Conservation (phyloP, 2,797 vertebrate genomes). For the Coreius guichenoti region DNA sequence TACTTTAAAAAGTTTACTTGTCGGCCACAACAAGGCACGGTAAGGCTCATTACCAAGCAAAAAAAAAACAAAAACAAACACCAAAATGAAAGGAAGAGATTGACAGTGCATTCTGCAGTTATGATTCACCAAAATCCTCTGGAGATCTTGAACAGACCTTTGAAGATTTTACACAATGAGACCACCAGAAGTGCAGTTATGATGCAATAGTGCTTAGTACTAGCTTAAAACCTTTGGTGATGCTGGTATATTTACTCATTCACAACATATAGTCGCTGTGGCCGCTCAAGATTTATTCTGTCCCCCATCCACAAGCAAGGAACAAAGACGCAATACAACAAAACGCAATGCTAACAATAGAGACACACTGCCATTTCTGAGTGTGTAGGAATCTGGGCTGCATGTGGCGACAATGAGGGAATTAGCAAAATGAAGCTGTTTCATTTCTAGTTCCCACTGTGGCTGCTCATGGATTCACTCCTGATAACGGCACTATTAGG, state of each 20-base stretch:
- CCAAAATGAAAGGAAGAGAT: neutral
- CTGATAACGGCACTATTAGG: conserved; percentile 44
- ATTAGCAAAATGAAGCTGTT: conserved; percentile 43
- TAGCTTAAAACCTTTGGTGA: neutral
- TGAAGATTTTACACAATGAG: neutral
- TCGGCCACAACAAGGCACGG: neutral
- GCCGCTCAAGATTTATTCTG: neutral
- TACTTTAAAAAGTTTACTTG: neutral
- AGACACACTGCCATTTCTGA: neutral
- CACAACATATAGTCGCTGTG: neutral
- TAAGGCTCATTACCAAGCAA: neutral
- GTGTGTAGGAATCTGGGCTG: conserved; percentile 11
- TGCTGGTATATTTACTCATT: conserved; percentile 18
- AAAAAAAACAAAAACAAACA: neutral
- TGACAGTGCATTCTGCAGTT: neutral
- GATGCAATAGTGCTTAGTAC: neutral
- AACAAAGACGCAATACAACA: neutral
- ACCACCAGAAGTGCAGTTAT: neutral
- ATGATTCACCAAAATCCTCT: neutral
- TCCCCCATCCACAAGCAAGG: neutral
- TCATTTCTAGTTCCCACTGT: conserved; percentile 40
- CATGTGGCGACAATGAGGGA: conserved; percentile 41
- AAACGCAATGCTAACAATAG: conserved; percentile 14
- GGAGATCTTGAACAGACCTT: neutral
- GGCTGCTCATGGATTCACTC: conserved; percentile 33